phyloP scores from a whole-genome alignment of 2,797 vertebrate genomes.

The Sebastes itinus region DNA sequence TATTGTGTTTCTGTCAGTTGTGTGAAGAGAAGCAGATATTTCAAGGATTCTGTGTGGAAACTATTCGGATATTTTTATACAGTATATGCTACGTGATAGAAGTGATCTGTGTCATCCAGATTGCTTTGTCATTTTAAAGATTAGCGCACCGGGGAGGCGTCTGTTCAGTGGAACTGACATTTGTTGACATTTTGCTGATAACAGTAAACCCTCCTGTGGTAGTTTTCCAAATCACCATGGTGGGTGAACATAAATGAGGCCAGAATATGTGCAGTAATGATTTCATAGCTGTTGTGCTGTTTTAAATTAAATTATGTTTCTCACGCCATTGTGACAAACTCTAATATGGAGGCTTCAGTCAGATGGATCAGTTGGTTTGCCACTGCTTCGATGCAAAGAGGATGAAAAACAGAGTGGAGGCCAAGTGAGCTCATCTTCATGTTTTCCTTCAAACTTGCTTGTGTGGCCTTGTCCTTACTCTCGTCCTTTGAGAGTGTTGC shows the following conservation, averaged over 20 bases:
- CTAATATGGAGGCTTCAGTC: not conserved
- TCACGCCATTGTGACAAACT: not conserved
- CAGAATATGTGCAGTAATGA: not conserved
- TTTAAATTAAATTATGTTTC: not conserved
- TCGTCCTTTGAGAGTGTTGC: not conserved
- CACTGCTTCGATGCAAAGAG: not conserved
- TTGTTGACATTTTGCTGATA: constrained; percentile 32
- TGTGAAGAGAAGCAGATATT: not conserved
- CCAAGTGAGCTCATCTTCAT: not conserved
- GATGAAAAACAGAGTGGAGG: not conserved
- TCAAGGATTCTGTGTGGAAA: not conserved
- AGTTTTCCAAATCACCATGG: not conserved
- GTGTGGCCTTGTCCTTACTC: not conserved
- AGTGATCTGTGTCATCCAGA: not conserved
- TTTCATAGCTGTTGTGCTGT: not conserved
- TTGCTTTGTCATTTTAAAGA: constrained; percentile 11
- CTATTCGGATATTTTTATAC: not conserved
- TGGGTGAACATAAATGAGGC: not conserved
- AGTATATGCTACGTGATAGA: not conserved
- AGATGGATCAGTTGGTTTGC: not conserved
- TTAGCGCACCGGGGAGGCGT: not conserved
- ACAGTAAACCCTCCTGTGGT: not conserved
- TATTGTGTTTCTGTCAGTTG: not conserved
- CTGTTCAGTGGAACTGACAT: constrained; percentile 16
- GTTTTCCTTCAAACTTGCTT: not conserved